A percentile compares a stretch with the other conserved stretches of the same genome.
Evolutionary conservation across 2,888 invertebrate genomes (phyloP).

Genomic region (Caenorhabditis sp.): DNA sequence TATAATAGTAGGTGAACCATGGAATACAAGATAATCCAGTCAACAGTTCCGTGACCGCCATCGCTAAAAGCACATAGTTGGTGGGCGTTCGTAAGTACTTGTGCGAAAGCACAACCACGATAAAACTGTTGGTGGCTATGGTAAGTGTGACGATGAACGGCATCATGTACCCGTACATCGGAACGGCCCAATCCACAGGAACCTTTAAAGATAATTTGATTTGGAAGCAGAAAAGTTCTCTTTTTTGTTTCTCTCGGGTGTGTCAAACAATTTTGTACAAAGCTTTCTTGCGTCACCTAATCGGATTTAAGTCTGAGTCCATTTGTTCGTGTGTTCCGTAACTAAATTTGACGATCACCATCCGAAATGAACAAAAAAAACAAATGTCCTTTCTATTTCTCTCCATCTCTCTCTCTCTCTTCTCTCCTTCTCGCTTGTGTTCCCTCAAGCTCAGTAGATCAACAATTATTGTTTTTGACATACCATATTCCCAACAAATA

Average conservation of each 20-base stretch:
- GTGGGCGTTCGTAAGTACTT: constrained; percentile 76
- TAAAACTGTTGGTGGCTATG: constrained; percentile 74
- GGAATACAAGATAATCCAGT: constrained; percentile 76
- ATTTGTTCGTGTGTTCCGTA: constrained; percentile 30
- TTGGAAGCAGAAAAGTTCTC: background rate
- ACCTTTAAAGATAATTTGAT: constrained; percentile 63
- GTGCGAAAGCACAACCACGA: constrained; percentile 75
- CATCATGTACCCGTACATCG: constrained; percentile 77
- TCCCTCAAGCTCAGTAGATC: background rate
- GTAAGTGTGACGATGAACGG: constrained; percentile 76
- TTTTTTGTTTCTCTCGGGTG: background rate
- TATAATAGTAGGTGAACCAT: constrained; percentile 79
- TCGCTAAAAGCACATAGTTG: constrained; percentile 75
- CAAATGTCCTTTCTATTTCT: constrained; percentile 9
- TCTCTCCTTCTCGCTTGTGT: no score
- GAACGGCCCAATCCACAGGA: constrained; percentile 75
- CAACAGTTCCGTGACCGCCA: constrained; percentile 75
- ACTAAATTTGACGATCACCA: constrained; percentile 1
- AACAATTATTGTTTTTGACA: background rate
- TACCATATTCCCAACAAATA: constrained; percentile 66
- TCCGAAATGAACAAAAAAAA: background rate
- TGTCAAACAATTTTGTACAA: background rate
- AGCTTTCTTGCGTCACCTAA: constrained; percentile 19
- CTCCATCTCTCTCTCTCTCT: no score
- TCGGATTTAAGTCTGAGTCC: constrained; percentile 16